Evolutionary conservation across 2,113 vertebrate genomes (phyloP).

Genomic region (Dendropsophus ebraccatus): DNA sequence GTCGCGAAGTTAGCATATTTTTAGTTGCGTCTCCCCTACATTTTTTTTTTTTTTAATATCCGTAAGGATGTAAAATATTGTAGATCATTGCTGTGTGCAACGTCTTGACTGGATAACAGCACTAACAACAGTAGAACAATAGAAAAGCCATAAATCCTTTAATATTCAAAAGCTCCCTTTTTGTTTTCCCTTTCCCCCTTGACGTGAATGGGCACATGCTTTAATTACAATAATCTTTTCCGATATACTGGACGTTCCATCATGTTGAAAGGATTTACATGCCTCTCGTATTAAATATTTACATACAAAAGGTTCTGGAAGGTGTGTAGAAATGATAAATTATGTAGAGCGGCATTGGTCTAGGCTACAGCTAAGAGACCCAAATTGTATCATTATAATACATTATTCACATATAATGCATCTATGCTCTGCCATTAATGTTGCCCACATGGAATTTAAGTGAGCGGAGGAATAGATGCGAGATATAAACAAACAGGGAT

Average conservation of each 20-base stretch:
- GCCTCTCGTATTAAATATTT: slow-evolving; percentile 93
- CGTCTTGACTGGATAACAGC: slow-evolving; percentile 51
- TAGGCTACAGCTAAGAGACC: slow-evolving; percentile 89
- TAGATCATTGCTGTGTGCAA: slow-evolving; percentile 35
- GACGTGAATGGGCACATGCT: slow-evolving; percentile 57
- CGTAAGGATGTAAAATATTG: slow-evolving; percentile 16
- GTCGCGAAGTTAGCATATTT: slow-evolving; percentile 29
- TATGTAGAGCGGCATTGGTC: slow-evolving; percentile 92
- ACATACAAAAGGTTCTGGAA: slow-evolving; percentile 92
- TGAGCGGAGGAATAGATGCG: slow-evolving; percentile 78
- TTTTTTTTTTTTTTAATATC: slow-evolving; percentile 5
- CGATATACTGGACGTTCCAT: slow-evolving; percentile 62
- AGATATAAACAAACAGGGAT: slow-evolving; percentile 80
- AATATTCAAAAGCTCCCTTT: slow-evolving; percentile 56
- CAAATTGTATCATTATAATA: slow-evolving; percentile 95
- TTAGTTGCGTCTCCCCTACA: slow-evolving; percentile 23
- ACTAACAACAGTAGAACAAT: slow-evolving; percentile 53
- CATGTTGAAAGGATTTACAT: slow-evolving; percentile 78
- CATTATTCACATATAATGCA: slow-evolving; percentile 99
- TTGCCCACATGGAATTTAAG: slow-evolving; percentile 78
- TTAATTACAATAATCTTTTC: slow-evolving; percentile 61
- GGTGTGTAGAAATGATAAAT: slow-evolving; percentile 99
- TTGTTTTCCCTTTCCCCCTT: slow-evolving; percentile 57
- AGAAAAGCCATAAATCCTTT: slow-evolving; percentile 52
- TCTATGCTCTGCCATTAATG: slow-evolving; percentile 87